Percentiles rank a stretch among this genome's conserved stretches.
Conservation (phyloP, 2,797 vertebrate genomes). For the Melanogrammus aeglefinus region DNA sequence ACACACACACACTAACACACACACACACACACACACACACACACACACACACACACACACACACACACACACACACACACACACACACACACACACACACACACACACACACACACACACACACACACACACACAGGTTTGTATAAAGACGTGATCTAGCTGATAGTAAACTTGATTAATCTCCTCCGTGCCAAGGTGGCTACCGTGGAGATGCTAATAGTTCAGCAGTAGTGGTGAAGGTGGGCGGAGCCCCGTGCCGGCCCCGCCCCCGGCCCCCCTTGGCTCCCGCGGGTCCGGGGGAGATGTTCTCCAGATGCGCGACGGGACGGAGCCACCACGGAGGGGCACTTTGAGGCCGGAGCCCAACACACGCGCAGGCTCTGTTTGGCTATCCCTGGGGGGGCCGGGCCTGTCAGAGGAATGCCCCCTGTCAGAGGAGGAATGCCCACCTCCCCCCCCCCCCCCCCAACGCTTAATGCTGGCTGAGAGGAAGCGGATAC, state of each 20-base stretch:
- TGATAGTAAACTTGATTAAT: not conserved
- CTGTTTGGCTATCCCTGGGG: conserved; percentile 49
- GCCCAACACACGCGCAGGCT: conserved; percentile 8
- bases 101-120: no score
- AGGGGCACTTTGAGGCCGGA: not conserved
- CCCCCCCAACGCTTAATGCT: conserved; percentile 65
- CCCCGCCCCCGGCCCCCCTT: not conserved
- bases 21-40: no score
- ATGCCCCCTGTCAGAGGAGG: conserved; percentile 70
- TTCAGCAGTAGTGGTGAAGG: not conserved
- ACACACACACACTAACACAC: not conserved
- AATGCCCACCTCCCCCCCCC: no score
- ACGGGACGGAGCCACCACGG: conserved; percentile 48
- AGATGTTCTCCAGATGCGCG: conserved; percentile 72
- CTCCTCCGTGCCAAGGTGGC: not conserved
- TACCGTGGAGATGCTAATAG: no score
- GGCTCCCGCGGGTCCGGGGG: conserved; percentile 34
- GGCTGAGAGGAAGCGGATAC: conserved; percentile 71
- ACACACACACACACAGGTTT: not conserved
- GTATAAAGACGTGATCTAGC: no score
- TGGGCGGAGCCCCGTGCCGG: conserved; percentile 34
- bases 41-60: no score
- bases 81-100: no score
- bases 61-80: no score
- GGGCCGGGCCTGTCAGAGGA: no score